A percentile compares a stretch with the other conserved stretches of the same genome.
These are phyloP conservation scores for Myotis findleyi DNA, from an alignment of 2,797 vertebrate species.

Conservation along the genomic window DNA sequence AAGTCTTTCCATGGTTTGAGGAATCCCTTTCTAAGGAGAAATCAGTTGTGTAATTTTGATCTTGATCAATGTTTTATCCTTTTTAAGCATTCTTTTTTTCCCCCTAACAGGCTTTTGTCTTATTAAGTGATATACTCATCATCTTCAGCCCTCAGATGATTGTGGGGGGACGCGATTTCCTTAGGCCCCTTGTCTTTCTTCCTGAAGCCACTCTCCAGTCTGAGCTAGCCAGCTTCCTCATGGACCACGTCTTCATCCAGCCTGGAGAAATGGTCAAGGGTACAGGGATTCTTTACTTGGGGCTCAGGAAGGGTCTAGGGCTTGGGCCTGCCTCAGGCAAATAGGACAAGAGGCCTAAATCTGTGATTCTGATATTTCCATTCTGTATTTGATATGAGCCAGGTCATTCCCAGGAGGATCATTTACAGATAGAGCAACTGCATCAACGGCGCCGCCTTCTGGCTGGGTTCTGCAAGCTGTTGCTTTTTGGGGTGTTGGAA, in stretches of 20 bases:
- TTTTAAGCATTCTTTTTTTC: background rate
- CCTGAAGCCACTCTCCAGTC: conserved; percentile 89
- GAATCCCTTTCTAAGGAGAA: background rate
- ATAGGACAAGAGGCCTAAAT: background rate
- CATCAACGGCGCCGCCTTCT: conserved; percentile 91
- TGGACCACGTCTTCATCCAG: conserved; percentile 92
- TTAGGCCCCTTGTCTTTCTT: conserved; percentile 83
- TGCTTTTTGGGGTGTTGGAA: conserved; percentile 91
- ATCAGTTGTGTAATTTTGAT: background rate
- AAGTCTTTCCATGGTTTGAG: background rate
- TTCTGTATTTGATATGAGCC: conserved; percentile 46
- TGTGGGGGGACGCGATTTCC: conserved; percentile 67
- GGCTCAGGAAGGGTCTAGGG: conserved; percentile 19
- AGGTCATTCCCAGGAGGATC: conserved; percentile 79
- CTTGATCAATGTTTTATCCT: background rate
- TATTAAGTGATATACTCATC: conserved; percentile 93
- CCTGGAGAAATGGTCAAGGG: conserved; percentile 58
- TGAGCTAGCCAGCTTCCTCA: conserved; percentile 92
- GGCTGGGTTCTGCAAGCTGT: conserved; percentile 93
- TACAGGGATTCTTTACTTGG: background rate
- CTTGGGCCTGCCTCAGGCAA: background rate
- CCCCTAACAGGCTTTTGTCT: conserved; percentile 90
- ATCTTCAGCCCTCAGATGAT: conserved; percentile 86
- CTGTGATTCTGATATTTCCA: background rate
- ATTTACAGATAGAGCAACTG: conserved; percentile 86